phyloP scores from a whole-genome alignment of 1,140 invertebrate species.

The Hermatobates lingyangjiaoensis region DNA sequence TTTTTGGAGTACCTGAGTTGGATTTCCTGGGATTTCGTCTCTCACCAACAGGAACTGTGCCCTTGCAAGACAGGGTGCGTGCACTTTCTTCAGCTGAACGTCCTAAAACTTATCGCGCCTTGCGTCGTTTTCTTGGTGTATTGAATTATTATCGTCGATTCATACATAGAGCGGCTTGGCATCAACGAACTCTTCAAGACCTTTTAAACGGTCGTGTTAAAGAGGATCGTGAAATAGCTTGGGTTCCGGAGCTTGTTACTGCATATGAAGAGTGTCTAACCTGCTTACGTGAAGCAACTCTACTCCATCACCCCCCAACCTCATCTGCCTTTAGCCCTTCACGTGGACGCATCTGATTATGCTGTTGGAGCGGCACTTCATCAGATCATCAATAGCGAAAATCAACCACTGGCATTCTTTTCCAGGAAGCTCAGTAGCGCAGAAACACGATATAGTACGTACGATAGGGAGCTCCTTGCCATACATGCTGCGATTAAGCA shows the following conservation, averaged over 20 bases:
- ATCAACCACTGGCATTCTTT: conserved; percentile 24
- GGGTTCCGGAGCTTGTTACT: conserved; percentile 10
- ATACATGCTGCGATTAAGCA: conserved; percentile 25
- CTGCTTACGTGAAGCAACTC: conserved; percentile 16
- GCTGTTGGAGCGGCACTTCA: conserved; percentile 15
- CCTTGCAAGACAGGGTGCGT: neutral
- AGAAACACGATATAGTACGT: conserved; percentile 23
- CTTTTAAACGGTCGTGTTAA: conserved; percentile 16
- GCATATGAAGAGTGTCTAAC: conserved; percentile 26
- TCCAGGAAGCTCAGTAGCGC: conserved; percentile 22
- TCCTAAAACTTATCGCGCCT: neutral
- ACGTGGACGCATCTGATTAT: conserved; percentile 16
- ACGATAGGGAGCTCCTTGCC: conserved; percentile 27
- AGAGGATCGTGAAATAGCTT: conserved; percentile 14
- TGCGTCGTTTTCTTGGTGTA: neutral
- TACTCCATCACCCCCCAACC: conserved; percentile 9
- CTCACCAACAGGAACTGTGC: neutral
- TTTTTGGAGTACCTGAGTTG: conserved; percentile 14
- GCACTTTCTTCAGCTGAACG: conserved; percentile 10
- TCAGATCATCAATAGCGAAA: conserved; percentile 4
- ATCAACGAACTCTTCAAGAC: conserved; percentile 10
- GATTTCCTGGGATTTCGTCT: conserved; percentile 17
- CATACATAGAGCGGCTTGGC: neutral
- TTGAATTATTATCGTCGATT: neutral
- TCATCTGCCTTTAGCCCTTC: neutral